These are phyloP conservation scores for Ellobius talpinus DNA, from an alignment of 2,113 vertebrate genomes.

Conservation along the genomic window DNA sequence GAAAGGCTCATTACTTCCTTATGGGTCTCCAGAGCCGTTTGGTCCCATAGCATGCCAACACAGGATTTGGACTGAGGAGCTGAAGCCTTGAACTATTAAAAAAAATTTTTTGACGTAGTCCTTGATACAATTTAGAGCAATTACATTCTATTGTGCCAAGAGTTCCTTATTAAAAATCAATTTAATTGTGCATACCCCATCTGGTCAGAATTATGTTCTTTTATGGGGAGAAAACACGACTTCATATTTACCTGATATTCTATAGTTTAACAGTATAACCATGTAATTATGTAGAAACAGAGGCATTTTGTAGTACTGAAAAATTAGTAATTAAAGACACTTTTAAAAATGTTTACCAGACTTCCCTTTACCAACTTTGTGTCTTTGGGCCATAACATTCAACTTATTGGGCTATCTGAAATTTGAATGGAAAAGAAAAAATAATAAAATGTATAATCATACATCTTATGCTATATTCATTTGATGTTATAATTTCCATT, in stretches of 20 bases:
- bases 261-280: constrained; percentile 11
- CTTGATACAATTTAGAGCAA: constrained; percentile 79
- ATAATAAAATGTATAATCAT: not conserved
- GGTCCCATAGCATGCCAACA: constrained; percentile 44
- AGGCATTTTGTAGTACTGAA: constrained; percentile 43
- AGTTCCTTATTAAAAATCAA: constrained; percentile 83
- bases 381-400: not conserved
- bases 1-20: constrained; percentile 79
- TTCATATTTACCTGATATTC: constrained; percentile 72
- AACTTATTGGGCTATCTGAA: constrained; percentile 14
- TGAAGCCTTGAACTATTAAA: constrained; percentile 77
- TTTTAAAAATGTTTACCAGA: constrained; percentile 54
- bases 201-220: constrained; percentile 77
- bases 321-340: constrained; percentile 59
- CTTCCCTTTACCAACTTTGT: constrained; percentile 32
- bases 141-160: constrained; percentile 79
- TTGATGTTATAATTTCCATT: constrained; percentile 34
- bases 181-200: constrained; percentile 78
- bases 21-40: constrained; percentile 66
- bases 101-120: constrained; percentile 69
- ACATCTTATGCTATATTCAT: not conserved
- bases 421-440: constrained; percentile 62
- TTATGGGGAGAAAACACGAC: constrained; percentile 18
- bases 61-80: constrained; percentile 65
- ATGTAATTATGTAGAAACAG: constrained; percentile 56